These are phyloP conservation scores for Temnothorax nylanderi DNA, from an alignment of 1,140 invertebrate species.

Conservation along the genomic window DNA sequence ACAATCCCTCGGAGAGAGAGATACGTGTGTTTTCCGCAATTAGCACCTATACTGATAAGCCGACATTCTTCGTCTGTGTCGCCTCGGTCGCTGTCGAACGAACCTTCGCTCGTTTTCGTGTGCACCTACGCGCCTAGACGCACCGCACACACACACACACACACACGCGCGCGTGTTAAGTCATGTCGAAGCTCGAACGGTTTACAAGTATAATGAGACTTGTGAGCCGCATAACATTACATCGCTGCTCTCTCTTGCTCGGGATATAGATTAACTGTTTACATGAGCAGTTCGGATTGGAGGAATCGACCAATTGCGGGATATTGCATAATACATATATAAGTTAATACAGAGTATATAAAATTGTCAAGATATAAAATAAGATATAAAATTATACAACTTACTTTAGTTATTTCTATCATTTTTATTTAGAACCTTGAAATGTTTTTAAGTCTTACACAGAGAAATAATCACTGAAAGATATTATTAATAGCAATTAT, in stretches of 20 bases:
- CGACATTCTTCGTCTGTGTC: constrained; percentile 53
- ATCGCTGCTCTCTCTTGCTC: constrained; percentile 83
- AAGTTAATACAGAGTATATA: not conserved
- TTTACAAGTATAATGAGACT: constrained; percentile 87
- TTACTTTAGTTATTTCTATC: not conserved
- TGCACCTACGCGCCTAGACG: constrained; percentile 11
- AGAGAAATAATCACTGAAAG: not conserved
- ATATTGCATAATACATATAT: constrained; percentile 55
- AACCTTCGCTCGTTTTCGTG: constrained; percentile 26
- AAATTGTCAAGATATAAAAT: not conserved
- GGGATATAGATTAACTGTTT: constrained; percentile 87
- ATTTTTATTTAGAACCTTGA: not conserved
- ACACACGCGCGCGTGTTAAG: constrained; percentile 56
- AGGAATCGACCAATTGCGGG: constrained; percentile 77
- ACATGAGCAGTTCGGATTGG: constrained; percentile 79
- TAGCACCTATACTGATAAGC: constrained; percentile 51
- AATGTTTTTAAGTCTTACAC: not conserved
- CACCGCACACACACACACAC: not conserved
- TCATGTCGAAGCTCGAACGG: constrained; percentile 83
- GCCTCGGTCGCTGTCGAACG: constrained; percentile 12
- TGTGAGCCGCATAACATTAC: constrained; percentile 86
- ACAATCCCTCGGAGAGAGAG: not conserved
- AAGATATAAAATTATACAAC: not conserved
- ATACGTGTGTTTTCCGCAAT: constrained; percentile 38
- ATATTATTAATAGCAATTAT: not conserved